These are phyloP conservation scores for Mizuhopecten yessoensis DNA, from an alignment of 1,140 invertebrate species.

Conservation along the genomic window DNA sequence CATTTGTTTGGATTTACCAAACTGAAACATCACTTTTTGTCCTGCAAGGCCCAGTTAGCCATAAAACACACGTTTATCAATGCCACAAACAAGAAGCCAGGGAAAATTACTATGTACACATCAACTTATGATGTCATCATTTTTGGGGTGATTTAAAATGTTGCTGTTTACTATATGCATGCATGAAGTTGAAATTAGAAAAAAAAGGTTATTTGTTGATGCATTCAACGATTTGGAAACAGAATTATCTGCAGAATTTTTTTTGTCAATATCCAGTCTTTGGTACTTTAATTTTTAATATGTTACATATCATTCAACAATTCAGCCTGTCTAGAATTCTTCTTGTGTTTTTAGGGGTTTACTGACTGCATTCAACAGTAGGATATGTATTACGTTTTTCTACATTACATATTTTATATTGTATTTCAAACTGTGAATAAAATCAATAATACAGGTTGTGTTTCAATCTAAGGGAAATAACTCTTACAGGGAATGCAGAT, in stretches of 20 bases:
- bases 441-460: background rate
- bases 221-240: background rate
- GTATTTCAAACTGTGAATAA: background rate
- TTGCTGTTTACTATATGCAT: background rate
- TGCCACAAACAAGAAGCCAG: background rate
- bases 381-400: no score
- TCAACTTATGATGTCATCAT: background rate
- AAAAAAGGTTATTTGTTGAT: background rate
- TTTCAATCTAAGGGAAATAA: background rate
- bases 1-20: constrained; percentile 27
- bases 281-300: no score
- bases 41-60: background rate
- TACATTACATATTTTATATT: background rate
- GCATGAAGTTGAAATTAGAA: background rate
- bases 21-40: constrained; percentile 14
- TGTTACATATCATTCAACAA: no score
- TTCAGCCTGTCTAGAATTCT: no score
- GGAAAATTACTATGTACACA: background rate
- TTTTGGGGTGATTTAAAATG: background rate
- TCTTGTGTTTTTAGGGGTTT: no score
- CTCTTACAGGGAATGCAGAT: background rate
- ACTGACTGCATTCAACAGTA: no score
- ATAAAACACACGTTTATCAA: background rate
- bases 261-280: no score
- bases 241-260: no score